Base-by-base conservation (phyloP, 2,797 vertebrate species). In the Pelochelys cantorii region DNA sequence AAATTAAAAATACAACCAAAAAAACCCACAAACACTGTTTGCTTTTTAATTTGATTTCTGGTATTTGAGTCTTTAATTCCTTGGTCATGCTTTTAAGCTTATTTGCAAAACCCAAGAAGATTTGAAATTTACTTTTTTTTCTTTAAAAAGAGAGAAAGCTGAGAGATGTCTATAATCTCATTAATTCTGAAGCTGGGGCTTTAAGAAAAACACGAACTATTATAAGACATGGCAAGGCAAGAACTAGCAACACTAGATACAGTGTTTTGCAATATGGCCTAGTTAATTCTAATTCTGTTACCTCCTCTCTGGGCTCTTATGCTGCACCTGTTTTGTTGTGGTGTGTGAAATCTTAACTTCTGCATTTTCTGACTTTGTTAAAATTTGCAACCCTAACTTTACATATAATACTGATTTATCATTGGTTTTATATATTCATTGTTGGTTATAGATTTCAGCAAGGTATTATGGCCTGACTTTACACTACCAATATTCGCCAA, bases 361-460 rank as follows among this genome's bases (percentile, higher is more conserved):
- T 71, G 25, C 48, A 80, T 23, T 81, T 80, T 52, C 56, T 62
- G 81, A 62, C 77, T 86, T 91, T 71, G 79, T 55, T 62, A 34
- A 88, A 80, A 88, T 84, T 55, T 88, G 62, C 81, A 84, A 54
- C 59, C 80, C 83, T 86, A 83, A 87, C 85, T 84, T 88, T 88
- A 80, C 53, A 80, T 84, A 80, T 84, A 92, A 92, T 88, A 85
- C 90, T 92, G 81, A 65, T 84, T 62, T 31, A 31, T 62, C 60
- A 31, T 65, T 65, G 60, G 60, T 31, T 65, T 80, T 88, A 82
- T 14, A 65, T 65, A 7, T 65, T 14, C n/a, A n/a, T n/a, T 65
- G 13, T 65, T 31, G 78, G 52, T 42, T 85, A 31, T 85, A 27
- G 74, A 15, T 65, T 31, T 65, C 29, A 65, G 29, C n/a, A 65